These are phyloP conservation scores for Porites australiensis DNA, from an alignment of 64 coral and sea anemone genomes.

Conservation along the genomic window DNA sequence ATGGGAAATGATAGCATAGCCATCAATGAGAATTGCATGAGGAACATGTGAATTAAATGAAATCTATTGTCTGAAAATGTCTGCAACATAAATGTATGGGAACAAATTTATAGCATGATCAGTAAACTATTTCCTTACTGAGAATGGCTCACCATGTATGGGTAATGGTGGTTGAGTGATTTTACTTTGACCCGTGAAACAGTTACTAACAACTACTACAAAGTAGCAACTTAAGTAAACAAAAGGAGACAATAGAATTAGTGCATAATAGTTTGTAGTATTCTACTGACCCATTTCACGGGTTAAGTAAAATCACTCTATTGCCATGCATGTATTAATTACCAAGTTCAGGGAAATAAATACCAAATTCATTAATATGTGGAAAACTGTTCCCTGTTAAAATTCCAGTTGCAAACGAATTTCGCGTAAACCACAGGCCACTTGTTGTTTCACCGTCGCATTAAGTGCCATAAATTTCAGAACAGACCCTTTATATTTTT, in stretches of 20 bases:
- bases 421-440: background rate
- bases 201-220: constrained; percentile 12
- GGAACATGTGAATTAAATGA: background rate
- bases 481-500: too few species aligned
- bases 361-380: background rate
- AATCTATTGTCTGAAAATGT: background rate
- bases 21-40: constrained; percentile 4
- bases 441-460: background rate
- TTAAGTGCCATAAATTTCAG: background rate
- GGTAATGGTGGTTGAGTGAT: background rate
- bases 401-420: background rate
- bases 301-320: constrained; percentile 3
- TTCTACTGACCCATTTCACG: constrained; percentile 7
- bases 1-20: background rate
- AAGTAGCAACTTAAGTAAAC: constrained; percentile 1
- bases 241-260: constrained; percentile 1
- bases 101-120: background rate
- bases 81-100: background rate
- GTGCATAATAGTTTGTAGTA: background rate
- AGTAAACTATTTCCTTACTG: constrained; percentile 9
- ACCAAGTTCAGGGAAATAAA: constrained; percentile 6
- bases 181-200: background rate
- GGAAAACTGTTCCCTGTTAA: background rate
- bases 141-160: background rate
- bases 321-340: constrained; percentile 4